A percentile compares a stretch with the other conserved stretches of the same genome.
Conservation (phyloP, 2,888 invertebrate genomes). For the Morpho deidamia region DNA sequence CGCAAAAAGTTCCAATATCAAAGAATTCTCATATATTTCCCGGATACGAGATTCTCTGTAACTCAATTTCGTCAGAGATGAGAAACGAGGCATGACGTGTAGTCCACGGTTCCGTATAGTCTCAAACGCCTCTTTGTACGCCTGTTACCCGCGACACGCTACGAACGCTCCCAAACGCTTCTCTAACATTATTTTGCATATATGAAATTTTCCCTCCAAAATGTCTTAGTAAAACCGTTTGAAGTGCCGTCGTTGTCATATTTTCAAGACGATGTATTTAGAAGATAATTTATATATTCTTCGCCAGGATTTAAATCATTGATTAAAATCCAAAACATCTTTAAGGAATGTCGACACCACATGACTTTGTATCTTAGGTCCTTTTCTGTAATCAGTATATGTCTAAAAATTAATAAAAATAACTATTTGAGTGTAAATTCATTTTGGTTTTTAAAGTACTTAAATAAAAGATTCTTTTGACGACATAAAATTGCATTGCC, state of each 20-base stretch:
- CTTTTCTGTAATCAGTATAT: too few relatives aligned
- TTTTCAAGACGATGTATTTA: too few relatives aligned
- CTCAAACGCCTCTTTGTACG: conserved; percentile 10
- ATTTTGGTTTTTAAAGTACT: too few relatives aligned
- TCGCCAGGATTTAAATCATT: too few relatives aligned
- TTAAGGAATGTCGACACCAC: too few relatives aligned
- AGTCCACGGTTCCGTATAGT: not conserved
- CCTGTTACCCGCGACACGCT: conserved; percentile 14
- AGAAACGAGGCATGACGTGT: not conserved
- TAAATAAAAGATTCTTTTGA: too few relatives aligned
- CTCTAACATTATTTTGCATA: conserved; percentile 12
- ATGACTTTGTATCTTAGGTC: too few relatives aligned
- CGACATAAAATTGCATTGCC: too few relatives aligned
- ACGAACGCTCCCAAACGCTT: conserved; percentile 6
- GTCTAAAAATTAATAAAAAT: too few relatives aligned
- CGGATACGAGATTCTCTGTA: not conserved
- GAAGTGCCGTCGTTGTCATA: too few relatives aligned
- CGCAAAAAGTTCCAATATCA: not conserved
- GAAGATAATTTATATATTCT: not conserved
- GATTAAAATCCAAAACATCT: too few relatives aligned
- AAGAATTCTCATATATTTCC: not conserved
- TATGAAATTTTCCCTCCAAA: conserved; percentile 10
- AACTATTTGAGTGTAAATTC: too few relatives aligned
- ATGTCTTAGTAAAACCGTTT: not conserved
- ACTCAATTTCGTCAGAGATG: not conserved